Base-by-base conservation (phyloP, 2,113 vertebrate species). In the Dascyllus trimaculatus region DNA sequence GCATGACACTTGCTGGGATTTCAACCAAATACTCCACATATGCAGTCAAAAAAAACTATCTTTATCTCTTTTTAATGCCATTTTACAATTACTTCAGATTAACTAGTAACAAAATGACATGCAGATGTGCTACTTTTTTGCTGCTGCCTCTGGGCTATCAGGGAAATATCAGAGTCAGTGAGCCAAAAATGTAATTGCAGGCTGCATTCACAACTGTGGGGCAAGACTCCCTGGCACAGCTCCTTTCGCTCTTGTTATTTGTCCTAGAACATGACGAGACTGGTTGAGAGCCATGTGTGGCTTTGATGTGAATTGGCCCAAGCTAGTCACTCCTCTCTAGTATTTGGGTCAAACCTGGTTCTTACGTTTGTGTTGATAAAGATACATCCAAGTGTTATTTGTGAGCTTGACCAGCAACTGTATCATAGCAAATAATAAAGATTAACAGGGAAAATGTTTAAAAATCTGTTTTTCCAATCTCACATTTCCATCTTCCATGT, bases 281-380 rank as follows among this genome's bases (percentile, higher is more conserved):
- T 85, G 80, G 62, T 84, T 80, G 67, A 69, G 52, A 81, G 78
- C 77, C 69, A 75, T 82, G 57, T 54, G 57, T 77, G 71, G 63
- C 53, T 85, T 78, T 69, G 17, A 84, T 77, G 45, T 57, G 29
- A 78, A 52, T 67, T 69, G 78, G 40, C 45, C 21, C 51, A 2
- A 32, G 48, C n/a, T 46, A 11, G 24, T 71, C 52, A 32, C 45
- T 54, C 7, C 51, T 51, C 13, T 9, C 60, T 43, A 19, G 46
- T 75, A 84, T 82, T 62, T 86, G 52, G 82, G 71, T 87, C 82
- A 86, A 56, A 85, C 26, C 15, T 69, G 14, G 8, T 48, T 72
- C 29, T 58, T 35, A 35, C 32, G 7, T 65, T 49, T 15, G n/a
- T 56, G 45, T 45, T 52, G 19, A 77, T 52, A 64, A 14, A 59